phyloP scores from a whole-genome alignment of 2,113 vertebrate genomes.

The Proterorhinus semilunaris region DNA sequence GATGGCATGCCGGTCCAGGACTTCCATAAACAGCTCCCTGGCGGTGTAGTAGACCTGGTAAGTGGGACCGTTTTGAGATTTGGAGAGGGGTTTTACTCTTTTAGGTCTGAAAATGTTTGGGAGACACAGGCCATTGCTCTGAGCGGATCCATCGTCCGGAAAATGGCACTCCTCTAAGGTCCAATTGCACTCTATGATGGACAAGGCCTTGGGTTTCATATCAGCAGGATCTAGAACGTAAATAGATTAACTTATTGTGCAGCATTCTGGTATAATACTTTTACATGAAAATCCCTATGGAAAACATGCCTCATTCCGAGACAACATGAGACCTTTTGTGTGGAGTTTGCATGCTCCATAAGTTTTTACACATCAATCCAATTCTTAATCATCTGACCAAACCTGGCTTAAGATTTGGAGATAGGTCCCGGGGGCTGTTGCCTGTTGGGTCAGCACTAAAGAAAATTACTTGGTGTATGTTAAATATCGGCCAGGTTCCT shows the following conservation, averaged over 20 bases:
- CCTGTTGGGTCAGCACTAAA: too few relatives aligned
- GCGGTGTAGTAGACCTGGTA: constrained; percentile 48
- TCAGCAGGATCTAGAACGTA: constrained; percentile 1
- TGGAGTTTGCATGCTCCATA: too few relatives aligned
- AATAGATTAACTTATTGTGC: not conserved
- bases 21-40: constrained; percentile 56
- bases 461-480: too few relatives aligned
- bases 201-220: constrained; percentile 64
- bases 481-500: too few relatives aligned
- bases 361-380: too few relatives aligned
- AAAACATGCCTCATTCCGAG: too few relatives aligned
- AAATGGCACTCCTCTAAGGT: constrained; percentile 63
- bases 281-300: too few relatives aligned
- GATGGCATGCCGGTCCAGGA: constrained; percentile 56
- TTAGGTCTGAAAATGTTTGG: constrained; percentile 64
- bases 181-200: constrained; percentile 62
- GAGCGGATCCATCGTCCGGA: constrained; percentile 21
- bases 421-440: too few relatives aligned
- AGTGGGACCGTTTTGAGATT: constrained; percentile 25
- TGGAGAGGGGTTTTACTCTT: constrained; percentile 41
- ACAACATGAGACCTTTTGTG: too few relatives aligned
- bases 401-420: too few relatives aligned
- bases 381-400: too few relatives aligned
- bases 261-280: too few relatives aligned
- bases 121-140: constrained; percentile 44